A percentile compares a stretch with the other conserved stretches of the same genome.
Evolutionary conservation across 2,113 vertebrate genomes (phyloP).

Genomic region (Cacatua alba): DNA sequence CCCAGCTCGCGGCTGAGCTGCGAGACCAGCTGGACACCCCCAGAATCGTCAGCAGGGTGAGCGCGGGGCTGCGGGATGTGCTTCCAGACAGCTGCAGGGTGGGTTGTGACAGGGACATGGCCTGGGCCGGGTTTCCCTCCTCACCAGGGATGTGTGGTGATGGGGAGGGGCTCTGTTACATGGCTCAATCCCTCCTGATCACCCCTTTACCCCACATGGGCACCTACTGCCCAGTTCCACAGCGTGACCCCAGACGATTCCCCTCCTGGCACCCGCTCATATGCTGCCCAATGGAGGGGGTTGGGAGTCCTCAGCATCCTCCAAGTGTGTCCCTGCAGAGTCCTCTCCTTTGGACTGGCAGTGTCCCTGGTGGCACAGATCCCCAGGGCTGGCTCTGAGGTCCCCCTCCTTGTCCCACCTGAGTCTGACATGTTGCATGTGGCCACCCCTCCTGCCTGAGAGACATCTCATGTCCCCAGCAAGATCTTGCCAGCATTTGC

Average conservation of each 20-base stretch:
- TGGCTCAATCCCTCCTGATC: background rate
- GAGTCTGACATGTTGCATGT: background rate
- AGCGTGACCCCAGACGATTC: background rate
- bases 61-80: accelerated
- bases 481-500: background rate
- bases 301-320: background rate
- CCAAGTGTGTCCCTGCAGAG: background rate
- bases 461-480: accelerated
- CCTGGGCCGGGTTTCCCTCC: background rate
- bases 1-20: slow-evolving; percentile 81
- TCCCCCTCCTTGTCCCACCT: background rate
- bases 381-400: background rate
- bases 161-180: background rate
- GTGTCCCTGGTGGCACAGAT: background rate
- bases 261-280: accelerated
- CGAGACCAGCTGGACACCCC: slow-evolving; percentile 82
- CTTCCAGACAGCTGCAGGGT: accelerated
- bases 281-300: background rate
- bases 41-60: slow-evolving; percentile 82
- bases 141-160: background rate
- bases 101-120: background rate
- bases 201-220: background rate
- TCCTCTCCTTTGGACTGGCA: background rate
- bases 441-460: background rate
- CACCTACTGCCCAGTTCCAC: background rate